Evolutionary conservation across 1,140 invertebrate genomes (phyloP).

Genomic region (Bombus consobrinus): DNA sequence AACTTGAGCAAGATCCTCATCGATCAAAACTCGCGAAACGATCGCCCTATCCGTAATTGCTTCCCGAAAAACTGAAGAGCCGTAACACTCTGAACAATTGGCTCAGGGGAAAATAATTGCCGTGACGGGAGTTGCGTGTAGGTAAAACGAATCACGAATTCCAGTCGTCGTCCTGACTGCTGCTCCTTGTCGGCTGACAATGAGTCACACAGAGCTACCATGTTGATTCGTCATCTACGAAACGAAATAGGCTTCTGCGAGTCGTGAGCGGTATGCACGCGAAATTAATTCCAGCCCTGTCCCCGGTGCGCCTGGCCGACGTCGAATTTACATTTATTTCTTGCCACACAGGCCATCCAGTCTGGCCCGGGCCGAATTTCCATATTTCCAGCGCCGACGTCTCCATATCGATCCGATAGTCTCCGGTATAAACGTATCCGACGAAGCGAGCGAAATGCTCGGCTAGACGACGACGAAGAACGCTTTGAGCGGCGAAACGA

Average conservation of each 20-base stretch:
- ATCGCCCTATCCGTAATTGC: too few relatives aligned
- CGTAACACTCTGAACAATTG: too few relatives aligned
- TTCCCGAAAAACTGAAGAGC: not conserved
- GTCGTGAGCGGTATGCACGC: not conserved
- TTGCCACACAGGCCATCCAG: not conserved
- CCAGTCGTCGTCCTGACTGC: not conserved
- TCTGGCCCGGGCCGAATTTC: slow-evolving; percentile 23
- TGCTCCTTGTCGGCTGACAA: not conserved
- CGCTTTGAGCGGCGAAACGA: slow-evolving; percentile 27
- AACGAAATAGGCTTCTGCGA: not conserved
- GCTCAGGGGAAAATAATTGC: not conserved
- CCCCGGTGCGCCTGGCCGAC: not conserved
- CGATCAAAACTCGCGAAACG: too few relatives aligned
- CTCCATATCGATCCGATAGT: slow-evolving; percentile 36
- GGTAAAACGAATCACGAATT: slow-evolving; percentile 22
- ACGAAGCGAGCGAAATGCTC: slow-evolving; percentile 33
- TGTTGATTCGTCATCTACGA: slow-evolving; percentile 30
- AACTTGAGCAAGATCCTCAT: too few relatives aligned
- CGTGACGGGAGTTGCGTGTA: not conserved
- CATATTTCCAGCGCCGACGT: slow-evolving; percentile 25
- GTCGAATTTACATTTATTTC: slow-evolving; percentile 48
- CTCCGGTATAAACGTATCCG: not conserved
- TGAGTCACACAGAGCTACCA: slow-evolving; percentile 12
- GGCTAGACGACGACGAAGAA: slow-evolving; percentile 9
- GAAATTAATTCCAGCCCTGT: slow-evolving; percentile 36